A percentile compares a stretch with the other conserved stretches of the same genome.
phyloP scores from a whole-genome alignment of 2,113 vertebrate genomes.

The Leucoraja erinaceus region DNA sequence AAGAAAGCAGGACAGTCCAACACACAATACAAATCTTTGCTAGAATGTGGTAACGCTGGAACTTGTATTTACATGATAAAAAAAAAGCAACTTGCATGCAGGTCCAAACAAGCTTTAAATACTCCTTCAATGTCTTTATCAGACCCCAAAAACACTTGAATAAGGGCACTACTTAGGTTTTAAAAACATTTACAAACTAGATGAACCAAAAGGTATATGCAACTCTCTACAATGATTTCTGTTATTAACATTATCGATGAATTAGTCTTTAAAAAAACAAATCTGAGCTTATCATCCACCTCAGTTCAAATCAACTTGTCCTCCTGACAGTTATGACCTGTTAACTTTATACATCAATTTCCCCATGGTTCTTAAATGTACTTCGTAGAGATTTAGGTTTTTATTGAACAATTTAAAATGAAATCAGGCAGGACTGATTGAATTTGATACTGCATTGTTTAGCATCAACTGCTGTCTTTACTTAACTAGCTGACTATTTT shows the following conservation, averaged over 20 bases:
- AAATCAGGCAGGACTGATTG: not conserved
- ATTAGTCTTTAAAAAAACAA: not conserved
- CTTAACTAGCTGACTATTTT: not conserved
- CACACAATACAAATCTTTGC: too few relatives aligned
- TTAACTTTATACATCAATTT: not conserved
- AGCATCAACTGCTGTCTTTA: not conserved
- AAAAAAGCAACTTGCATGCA: not conserved
- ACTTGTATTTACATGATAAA: not conserved
- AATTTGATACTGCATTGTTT: not conserved
- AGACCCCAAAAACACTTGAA: not conserved
- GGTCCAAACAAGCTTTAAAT: not conserved
- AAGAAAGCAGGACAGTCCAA: too few relatives aligned
- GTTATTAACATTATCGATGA: too few relatives aligned
- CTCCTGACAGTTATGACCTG: not conserved
- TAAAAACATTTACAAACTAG: not conserved
- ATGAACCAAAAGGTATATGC: not conserved
- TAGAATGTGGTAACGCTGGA: not conserved
- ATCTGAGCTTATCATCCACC: not conserved
- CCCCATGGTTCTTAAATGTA: not conserved
- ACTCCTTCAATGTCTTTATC: too few relatives aligned
- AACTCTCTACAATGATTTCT: too few relatives aligned
- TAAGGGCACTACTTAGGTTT: not conserved
- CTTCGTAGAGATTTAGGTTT: not conserved
- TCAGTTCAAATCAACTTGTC: not conserved
- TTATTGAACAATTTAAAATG: not conserved